Base-by-base conservation (phyloP, 2,113 vertebrate genomes). In the Mus pahari region DNA sequence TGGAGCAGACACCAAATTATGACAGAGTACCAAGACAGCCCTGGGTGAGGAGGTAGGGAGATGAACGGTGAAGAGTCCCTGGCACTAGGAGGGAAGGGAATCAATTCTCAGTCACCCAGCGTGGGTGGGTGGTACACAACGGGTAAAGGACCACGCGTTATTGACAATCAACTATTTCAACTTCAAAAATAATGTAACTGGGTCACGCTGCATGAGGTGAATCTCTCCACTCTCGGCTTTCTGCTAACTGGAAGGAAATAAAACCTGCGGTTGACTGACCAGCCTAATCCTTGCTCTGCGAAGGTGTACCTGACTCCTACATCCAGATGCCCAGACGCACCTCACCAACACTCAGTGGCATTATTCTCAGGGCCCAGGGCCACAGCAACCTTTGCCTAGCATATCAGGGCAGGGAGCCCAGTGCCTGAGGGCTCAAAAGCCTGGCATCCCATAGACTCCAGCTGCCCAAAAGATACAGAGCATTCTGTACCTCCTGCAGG, bases 211-310 rank as follows among this genome's bases (percentile, higher is more conserved):
- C 24, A 83, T 5, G 31, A 70, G 24, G 24, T 53, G 33, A 90
- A 39, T 68, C 75, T 22, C 75, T 90, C 83, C 79, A 91, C 66
- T 79, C 45, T 87, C 78, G 48, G 45, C 42, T 75, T 81, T 71
- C 50, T 89, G 89, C 64, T 77, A 68, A 71, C 55, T 86, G 60
- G 90, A 78, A 97, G n/a, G 64, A 95, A 93, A 39, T 36, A 81
- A 53, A 48, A 62, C 26, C 28, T 86, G 58, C 48, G 45, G 83
- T 22, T 55, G 20, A 73, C n/a, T 5, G 39, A 48, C 66, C 66
- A 42, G 62, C 78, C 45, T 26, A 36, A 36, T 45, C 50, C 74
- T 89, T 9, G 1, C 36, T 71, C 48, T 4, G 31, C 3, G 9
- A 89, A 39, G 28, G 73, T 13, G 48, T 50, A 8, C 74, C 13